Percentiles rank a stretch among this genome's conserved stretches.
phyloP scores from a whole-genome alignment of 2,888 invertebrate genomes.

The Pterostichus niger region DNA sequence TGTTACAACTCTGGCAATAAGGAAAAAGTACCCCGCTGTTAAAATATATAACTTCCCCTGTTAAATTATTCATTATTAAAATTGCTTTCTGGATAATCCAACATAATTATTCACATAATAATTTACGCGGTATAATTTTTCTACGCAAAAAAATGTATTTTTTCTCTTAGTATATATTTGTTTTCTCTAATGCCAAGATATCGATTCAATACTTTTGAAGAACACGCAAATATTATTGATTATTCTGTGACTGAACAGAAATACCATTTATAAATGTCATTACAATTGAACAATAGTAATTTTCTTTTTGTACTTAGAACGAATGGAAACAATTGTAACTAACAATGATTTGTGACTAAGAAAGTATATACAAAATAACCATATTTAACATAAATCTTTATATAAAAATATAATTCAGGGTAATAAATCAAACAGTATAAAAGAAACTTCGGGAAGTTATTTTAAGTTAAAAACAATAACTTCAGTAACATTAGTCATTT shows the following conservation, averaged over 20 bases:
- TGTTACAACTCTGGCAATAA: too few relatives aligned
- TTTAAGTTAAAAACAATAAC: too few relatives aligned
- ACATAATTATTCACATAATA: not conserved
- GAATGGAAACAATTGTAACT: constrained; percentile 13
- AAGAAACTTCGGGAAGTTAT: too few relatives aligned
- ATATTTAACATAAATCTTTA: too few relatives aligned
- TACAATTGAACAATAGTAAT: constrained; percentile 23
- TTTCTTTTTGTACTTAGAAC: constrained; percentile 9
- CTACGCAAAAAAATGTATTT: constrained; percentile 24
- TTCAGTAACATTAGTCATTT: too few relatives aligned
- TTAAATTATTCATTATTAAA: constrained; percentile 26
- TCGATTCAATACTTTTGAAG: constrained; percentile 38
- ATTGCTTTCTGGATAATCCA: not conserved
- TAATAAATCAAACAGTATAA: too few relatives aligned
- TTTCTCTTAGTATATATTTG: constrained; percentile 21
- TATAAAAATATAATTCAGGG: too few relatives aligned
- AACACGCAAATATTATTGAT: constrained; percentile 49
- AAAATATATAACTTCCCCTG: constrained; percentile 1
- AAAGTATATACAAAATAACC: not conserved
- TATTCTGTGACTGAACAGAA: constrained; percentile 19
- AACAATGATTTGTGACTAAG: not conserved
- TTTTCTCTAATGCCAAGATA: constrained; percentile 23
- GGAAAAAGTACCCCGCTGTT: not conserved
- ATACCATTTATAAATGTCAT: constrained; percentile 50
- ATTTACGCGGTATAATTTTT: constrained; percentile 9